Evolutionary conservation across 2,113 vertebrate genomes (phyloP).

Genomic region (Caranx melampygus): DNA sequence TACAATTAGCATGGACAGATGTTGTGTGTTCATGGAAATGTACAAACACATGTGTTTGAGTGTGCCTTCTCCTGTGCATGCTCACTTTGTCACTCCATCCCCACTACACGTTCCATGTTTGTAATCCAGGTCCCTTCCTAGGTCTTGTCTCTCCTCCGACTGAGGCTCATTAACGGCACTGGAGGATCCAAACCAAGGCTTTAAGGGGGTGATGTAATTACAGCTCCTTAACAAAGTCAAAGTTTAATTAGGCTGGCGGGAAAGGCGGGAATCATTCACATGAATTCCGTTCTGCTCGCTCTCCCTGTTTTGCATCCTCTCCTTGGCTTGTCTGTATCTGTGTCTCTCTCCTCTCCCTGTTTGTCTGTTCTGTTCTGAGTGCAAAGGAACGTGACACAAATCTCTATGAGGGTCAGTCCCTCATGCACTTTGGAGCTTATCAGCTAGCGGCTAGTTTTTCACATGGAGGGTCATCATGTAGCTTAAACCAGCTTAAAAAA

Average conservation of each 20-base stretch:
- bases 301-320: constrained; percentile 37
- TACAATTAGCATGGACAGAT: neutral
- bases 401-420: constrained; percentile 57
- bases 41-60: neutral
- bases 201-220: constrained; percentile 81
- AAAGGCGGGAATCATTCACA: constrained; percentile 52
- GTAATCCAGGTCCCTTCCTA: constrained; percentile 34
- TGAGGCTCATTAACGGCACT: constrained; percentile 70
- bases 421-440: constrained; percentile 2
- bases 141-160: constrained; percentile 30
- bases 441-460: constrained; percentile 5
- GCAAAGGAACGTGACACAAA: constrained; percentile 67
- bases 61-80: neutral
- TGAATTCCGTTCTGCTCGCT: constrained; percentile 39
- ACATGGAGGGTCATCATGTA: neutral
- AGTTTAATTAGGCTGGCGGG: constrained; percentile 81
- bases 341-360: constrained; percentile 5
- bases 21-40: neutral
- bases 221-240: constrained; percentile 73
- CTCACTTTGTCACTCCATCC: neutral
- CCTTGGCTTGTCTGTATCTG: constrained; percentile 10
- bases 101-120: constrained; percentile 22
- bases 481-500: neutral
- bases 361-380: constrained; percentile 51
- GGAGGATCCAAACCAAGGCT: constrained; percentile 62